Evolutionary conservation across 2,888 invertebrate species (phyloP), one percentile per base, ranked within the genome.

Genomic region (Elgonia sp.): DNA sequence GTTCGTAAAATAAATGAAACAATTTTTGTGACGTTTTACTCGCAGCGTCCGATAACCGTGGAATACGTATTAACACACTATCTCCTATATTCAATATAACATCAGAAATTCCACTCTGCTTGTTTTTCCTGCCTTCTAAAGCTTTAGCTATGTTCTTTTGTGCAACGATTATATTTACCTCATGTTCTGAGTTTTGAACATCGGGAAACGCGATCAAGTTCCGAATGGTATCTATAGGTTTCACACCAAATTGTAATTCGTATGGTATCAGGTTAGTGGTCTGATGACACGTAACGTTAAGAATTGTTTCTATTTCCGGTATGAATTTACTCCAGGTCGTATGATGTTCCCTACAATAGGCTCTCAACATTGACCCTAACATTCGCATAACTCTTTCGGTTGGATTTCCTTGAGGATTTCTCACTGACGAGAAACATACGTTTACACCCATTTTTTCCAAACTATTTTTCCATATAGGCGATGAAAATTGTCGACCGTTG

Each of bases 401-500:
- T n/a, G 55, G 55, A 55, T 55, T 55, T 1, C 55, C 18, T 55
- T 55, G 55, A 29, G 55, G 18, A 55, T 83, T 63, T 1, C 83
- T 18, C 1, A 84, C 50, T 16, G 76, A 75, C 16, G 53, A 84
- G 50, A 37, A 76, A 18, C 46, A 40, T 6, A 84, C 60, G 20
- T 60, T 18, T 12, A 84, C 53, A 8, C 60, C 69, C 6, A 69
- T n/a, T 29, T 75, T 14, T 16, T 57, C 21, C 5, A 83, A 57
- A 0, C 46, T 42, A 20, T 57, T 37, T 50, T 37, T 76, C 83
- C 83, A 84, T 6, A 69, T 9, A 10, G 67, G 57, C 12, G 76
- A 84, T n/a, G 83, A 40, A 20, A 84, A 84, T 37, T 84, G 83
- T 4, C 69, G 76, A 3, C 75, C 83, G 69, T 84, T 65, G 67